Base-by-base conservation (phyloP, 2,113 vertebrate species). In the Paradisaea rubra region DNA sequence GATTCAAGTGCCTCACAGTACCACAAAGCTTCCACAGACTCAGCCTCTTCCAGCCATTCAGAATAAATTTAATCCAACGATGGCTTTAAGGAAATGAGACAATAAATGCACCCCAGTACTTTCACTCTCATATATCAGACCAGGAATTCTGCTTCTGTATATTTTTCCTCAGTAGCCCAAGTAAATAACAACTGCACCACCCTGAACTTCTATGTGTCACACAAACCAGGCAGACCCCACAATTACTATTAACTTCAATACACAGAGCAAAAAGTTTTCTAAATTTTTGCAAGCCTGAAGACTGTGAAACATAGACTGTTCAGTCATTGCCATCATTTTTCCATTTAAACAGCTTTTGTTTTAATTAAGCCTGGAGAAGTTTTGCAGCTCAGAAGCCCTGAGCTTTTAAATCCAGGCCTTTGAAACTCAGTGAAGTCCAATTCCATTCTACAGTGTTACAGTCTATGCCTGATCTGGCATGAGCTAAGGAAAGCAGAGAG, bases 381-480 rank as follows among this genome's bases (percentile, higher is more conserved):
- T 57, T 17, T 21, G 15, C 11, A 49, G 65, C 50, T 64, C 50
- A n/a, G n/a, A 57, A 68, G 47, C 27, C n/a, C 42, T 11, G 20
- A 37, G 61, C 33, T 65, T 65, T 54, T 65, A 54, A 54, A 65
- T 22, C 25, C 39, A 79, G 44, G 30, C 47, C 44, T 42, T 65
- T 65, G 42, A 89, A 76, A 41, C 4, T 37, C 53, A n/a, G 49
- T 30, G 33, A 53, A 49, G 28, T 4, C 30, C 39, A 22, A 18
- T 13, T 49, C 53, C 39, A 11, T 41, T 53, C 65, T 44, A 68
- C 37, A 57, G 9, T 1, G 17, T 15, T n/a, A 28, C 23, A 18
- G 19, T 7, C 30, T 12, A 19, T 17, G 19, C 25, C 71, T 16
- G 42, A 52, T 30, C 35, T 0, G 0, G 15, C 27, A 8, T 0